Evolutionary conservation across 2,113 vertebrate genomes (phyloP).

Genomic region (Saccopteryx leptura): DNA sequence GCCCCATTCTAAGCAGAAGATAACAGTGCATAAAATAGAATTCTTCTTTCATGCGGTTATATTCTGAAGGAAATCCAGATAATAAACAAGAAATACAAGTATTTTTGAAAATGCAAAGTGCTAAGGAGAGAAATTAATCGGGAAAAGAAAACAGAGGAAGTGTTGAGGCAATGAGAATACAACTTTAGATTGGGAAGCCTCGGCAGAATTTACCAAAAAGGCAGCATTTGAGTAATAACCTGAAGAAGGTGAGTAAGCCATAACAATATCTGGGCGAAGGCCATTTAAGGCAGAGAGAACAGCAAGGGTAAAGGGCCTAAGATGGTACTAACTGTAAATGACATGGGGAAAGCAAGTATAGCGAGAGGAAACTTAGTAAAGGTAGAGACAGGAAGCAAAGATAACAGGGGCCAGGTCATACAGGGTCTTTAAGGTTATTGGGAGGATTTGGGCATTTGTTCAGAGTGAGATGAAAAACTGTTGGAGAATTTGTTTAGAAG

Average conservation of each 20-base stretch:
- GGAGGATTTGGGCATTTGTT: constrained; percentile 34
- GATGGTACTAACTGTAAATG: not conserved
- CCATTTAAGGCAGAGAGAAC: constrained; percentile 44
- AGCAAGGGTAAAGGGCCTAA: not conserved
- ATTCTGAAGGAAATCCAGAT: not conserved
- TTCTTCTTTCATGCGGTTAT: not conserved
- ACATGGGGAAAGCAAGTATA: not conserved
- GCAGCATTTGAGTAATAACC: constrained; percentile 32
- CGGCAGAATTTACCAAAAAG: constrained; percentile 8
- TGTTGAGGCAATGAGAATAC: not conserved
- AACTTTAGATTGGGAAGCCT: constrained; percentile 33
- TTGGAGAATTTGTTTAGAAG: not conserved
- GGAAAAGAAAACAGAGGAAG: not conserved
- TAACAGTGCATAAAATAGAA: constrained; percentile 56
- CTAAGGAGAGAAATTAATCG: constrained; percentile 33
- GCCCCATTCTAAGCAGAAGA: not conserved
- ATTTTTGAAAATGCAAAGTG: constrained; percentile 34
- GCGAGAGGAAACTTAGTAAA: constrained; percentile 6
- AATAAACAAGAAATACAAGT: constrained; percentile 39
- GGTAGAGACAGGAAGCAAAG: not conserved
- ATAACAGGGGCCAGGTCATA: not conserved
- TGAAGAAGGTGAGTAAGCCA: not conserved
- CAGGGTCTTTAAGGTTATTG: not conserved
- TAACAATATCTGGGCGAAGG: not conserved
- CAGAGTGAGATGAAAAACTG: constrained; percentile 15